Evolutionary conservation across 2,888 invertebrate species (phyloP).

Genomic region (Leptopilina myrica): DNA sequence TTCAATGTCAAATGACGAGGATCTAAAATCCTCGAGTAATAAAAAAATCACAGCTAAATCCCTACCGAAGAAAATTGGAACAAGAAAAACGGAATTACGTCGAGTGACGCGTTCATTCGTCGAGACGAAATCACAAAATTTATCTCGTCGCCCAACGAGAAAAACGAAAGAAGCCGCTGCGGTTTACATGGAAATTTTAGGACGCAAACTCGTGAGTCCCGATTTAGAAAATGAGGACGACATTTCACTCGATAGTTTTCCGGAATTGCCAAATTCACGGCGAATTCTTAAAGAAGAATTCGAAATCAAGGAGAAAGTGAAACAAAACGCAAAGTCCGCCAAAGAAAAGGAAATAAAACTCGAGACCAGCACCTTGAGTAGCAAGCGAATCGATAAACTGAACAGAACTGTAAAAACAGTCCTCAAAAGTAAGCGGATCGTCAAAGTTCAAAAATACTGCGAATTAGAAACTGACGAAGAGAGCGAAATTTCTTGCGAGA

Average conservation of each 20-base stretch:
- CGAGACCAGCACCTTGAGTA: conserved; percentile 57
- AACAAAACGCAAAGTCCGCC: conserved; percentile 51
- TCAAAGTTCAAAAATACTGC: conserved; percentile 67
- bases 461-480: conserved; percentile 71
- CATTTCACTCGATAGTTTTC: conserved; percentile 82
- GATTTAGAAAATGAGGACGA: conserved; percentile 81
- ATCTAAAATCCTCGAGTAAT: not conserved
- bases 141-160: conserved; percentile 79
- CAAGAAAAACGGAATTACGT: conserved; percentile 69
- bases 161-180: conserved; percentile 88
- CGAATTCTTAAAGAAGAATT: conserved; percentile 81
- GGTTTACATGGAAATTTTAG: conserved; percentile 85
- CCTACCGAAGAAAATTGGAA: conserved; percentile 66
- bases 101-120: conserved; percentile 72
- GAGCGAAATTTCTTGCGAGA: conserved; percentile 64
- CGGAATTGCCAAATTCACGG: conserved; percentile 82
- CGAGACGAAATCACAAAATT: conserved; percentile 55
- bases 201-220: conserved; percentile 82
- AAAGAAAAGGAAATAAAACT: conserved; percentile 59
- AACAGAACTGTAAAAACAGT: conserved; percentile 43
- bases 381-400: conserved; percentile 54
- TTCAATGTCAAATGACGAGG: conserved; percentile 51
- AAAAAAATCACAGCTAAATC: conserved; percentile 55
- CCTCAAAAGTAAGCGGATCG: conserved; percentile 63
- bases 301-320: conserved; percentile 79